These are phyloP conservation scores for Coptotermes formosanus DNA, from an alignment of 1,140 invertebrate genomes.

Conservation along the genomic window DNA sequence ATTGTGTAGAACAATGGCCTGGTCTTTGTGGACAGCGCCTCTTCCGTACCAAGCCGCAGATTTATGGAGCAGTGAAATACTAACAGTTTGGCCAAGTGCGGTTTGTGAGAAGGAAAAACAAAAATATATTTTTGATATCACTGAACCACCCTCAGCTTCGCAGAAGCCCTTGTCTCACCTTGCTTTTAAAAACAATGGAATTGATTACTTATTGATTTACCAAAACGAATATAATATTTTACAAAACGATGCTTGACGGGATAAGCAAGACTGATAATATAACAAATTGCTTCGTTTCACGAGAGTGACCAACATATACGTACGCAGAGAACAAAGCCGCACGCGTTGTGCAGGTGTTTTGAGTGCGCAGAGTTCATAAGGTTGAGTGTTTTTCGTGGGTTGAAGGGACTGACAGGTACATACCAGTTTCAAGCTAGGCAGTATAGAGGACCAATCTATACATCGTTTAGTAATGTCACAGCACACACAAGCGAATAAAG, in stretches of 20 bases:
- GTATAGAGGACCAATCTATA: not conserved
- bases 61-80: no score
- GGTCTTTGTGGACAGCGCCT: no score
- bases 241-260: not conserved
- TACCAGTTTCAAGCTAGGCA: not conserved
- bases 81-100: no score
- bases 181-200: no score
- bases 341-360: not conserved
- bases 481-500: not conserved
- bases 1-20: no score
- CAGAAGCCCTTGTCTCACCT: no score
- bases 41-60: no score
- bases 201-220: no score
- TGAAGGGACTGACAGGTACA: not conserved
- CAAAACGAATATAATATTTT: not conserved
- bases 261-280: not conserved
- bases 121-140: no score
- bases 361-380: not conserved
- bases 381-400: not conserved
- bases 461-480: not conserved
- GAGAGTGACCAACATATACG: not conserved
- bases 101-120: no score
- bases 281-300: not conserved
- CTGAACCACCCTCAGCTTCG: no score
- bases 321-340: not conserved